Evolutionary conservation across 1,140 invertebrate species (phyloP), one percentile per base, ranked within the genome.

Genomic region (Paracyclopina nana): DNA sequence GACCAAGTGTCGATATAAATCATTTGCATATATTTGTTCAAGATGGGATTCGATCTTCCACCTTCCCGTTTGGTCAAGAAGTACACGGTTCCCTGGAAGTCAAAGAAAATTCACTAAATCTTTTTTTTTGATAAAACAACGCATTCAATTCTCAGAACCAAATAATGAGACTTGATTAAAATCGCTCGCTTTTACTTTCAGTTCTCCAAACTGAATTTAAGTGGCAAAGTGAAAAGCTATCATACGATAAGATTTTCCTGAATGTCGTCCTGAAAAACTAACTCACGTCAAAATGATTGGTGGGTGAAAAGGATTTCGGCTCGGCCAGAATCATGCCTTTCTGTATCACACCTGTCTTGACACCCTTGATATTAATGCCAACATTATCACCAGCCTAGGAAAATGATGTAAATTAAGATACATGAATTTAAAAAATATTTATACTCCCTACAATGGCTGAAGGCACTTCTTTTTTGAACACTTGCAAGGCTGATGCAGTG

Each of bases 1-100:
- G 77, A 80, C 82, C 82, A 88, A 0, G 85, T 88, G 52, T 52
- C 72, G 60, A 79, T 78, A 59, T 76, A 91, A 53, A 90, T 65
- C 58, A 79, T 77, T 54, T 80, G 76, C 31, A 78, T 76, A 57
- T 79, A 86, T 57, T 78, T 80, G 1, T 70, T 72, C 6, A 72
- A 70, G 40, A 90, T 67, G 0, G 85, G 82, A 58, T 74, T 79
- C 12, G 70, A 66, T 48, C 84, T 65, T 1, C 85, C 86, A 1
- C 86, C 86, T 70, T 94, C 90, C 14, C 67, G 66, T 57, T 72
- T 69, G 0, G 72, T 67, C 31, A 94, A 60, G 52, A 92, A 72
- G 65, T 92, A 94, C 40, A 34, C 43, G 9, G 31, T 52, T 4
- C 30, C 50, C 27, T 38, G 20, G 20, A 38, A 38, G n/a, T n/a